Conservation (phyloP, 2,797 vertebrate genomes). For the Danio kyathit region DNA sequence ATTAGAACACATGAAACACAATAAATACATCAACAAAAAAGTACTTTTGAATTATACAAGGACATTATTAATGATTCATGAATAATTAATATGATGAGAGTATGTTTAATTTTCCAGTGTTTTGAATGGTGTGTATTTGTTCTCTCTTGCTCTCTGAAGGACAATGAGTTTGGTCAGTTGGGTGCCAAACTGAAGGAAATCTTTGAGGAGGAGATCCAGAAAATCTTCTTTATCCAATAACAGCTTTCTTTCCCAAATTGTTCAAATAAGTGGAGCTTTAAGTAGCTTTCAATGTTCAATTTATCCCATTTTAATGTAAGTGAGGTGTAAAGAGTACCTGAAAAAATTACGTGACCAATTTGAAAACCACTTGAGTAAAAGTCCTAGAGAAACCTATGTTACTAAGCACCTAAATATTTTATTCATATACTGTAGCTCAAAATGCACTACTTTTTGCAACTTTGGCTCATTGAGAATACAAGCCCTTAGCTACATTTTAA, state of each 20-base stretch:
- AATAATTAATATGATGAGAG: neutral
- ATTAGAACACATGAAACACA: too few relatives aligned
- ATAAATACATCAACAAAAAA: too few relatives aligned
- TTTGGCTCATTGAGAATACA: too few relatives aligned
- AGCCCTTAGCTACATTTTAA: too few relatives aligned
- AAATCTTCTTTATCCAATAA: slow-evolving; percentile 66
- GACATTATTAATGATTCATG: neutral
- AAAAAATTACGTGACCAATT: too few relatives aligned
- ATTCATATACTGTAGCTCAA: too few relatives aligned
- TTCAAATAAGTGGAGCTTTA: neutral
- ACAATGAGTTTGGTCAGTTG: slow-evolving; percentile 47
- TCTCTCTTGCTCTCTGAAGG: slow-evolving; percentile 63
- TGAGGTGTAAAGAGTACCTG: neutral
- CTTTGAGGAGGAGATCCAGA: slow-evolving; percentile 70
- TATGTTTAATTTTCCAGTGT: slow-evolving; percentile 24
- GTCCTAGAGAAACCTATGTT: too few relatives aligned
- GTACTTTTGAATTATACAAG: neutral
- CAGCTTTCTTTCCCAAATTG: neutral
- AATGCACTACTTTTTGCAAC: too few relatives aligned
- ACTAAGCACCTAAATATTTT: too few relatives aligned
- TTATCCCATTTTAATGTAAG: neutral
- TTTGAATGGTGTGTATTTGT: neutral
- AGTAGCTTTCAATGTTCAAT: neutral
- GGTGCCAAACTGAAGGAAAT: slow-evolving; percentile 61
- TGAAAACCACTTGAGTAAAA: too few relatives aligned